A percentile compares a stretch with the other conserved stretches of the same genome.
These are phyloP conservation scores for Stictonetta naevosa DNA, from an alignment of 2,113 vertebrate genomes.

Conservation along the genomic window DNA sequence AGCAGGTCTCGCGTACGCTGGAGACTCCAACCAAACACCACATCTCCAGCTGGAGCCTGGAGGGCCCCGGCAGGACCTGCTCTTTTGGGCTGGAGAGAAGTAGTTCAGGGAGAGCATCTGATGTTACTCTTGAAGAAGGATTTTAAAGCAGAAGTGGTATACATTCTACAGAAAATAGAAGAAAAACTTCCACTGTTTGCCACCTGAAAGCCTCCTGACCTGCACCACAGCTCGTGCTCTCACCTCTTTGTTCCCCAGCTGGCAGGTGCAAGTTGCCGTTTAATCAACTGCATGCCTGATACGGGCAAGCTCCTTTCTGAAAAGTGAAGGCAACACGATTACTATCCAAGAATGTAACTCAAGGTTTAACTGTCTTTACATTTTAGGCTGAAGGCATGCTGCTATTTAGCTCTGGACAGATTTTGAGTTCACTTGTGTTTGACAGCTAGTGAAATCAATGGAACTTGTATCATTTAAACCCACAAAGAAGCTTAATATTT, in stretches of 20 bases:
- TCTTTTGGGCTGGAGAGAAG: fast-evolving
- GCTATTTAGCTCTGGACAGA: not conserved
- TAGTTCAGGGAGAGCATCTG: not conserved
- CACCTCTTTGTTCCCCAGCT: fast-evolving
- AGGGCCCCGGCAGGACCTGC: not conserved
- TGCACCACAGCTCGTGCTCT: not conserved
- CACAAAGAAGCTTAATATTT: constrained; percentile 30
- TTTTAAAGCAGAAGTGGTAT: not conserved
- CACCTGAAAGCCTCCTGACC: not conserved
- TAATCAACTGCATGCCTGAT: fast-evolving
- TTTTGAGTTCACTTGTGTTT: not conserved
- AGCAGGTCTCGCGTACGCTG: not conserved
- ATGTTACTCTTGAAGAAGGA: fast-evolving
- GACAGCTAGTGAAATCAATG: not conserved
- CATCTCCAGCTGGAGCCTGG: not conserved
- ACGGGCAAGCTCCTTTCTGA: not conserved
- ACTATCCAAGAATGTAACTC: fast-evolving
- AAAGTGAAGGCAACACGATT: fast-evolving
- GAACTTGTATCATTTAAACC: not conserved
- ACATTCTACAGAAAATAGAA: not conserved
- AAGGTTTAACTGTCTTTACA: not conserved
- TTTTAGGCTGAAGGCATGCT: not conserved
- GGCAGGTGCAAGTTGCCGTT: not conserved
- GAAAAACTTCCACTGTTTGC: not conserved
- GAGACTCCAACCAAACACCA: too few relatives aligned